Evolutionary conservation across 2,888 invertebrate species (phyloP).

Genomic region (Spodoptera exigua): DNA sequence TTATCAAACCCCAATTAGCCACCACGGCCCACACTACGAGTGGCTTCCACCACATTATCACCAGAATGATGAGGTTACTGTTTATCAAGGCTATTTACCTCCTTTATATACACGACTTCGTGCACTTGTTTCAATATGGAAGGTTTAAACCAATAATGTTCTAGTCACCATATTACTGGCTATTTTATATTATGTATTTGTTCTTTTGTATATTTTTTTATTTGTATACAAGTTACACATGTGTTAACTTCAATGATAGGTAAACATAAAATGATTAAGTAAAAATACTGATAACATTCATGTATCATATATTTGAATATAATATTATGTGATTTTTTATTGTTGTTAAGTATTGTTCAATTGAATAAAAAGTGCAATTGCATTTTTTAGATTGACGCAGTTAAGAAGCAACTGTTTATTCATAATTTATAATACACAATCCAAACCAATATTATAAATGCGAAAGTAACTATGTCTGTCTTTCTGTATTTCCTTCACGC

Average conservation of each 20-base stretch:
- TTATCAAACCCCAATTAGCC: slow-evolving; percentile 52
- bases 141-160: slow-evolving; percentile 33
- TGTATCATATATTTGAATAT: too few species aligned
- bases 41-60: slow-evolving; percentile 67
- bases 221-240: slow-evolving; percentile 13
- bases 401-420: too few species aligned
- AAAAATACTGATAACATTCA: background rate
- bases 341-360: too few species aligned
- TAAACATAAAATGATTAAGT: slow-evolving; percentile 12
- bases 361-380: slow-evolving; percentile 1
- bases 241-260: slow-evolving; percentile 7
- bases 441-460: too few species aligned
- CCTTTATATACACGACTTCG: slow-evolving; percentile 65
- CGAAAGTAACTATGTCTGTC: too few species aligned
- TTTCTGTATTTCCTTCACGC: too few species aligned
- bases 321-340: too few species aligned
- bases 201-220: slow-evolving; percentile 9
- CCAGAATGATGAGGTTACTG: slow-evolving; percentile 46
- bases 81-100: slow-evolving; percentile 55
- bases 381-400: background rate
- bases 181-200: slow-evolving; percentile 1
- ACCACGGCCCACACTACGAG: slow-evolving; percentile 59
- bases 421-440: too few species aligned
- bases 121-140: slow-evolving; percentile 68
- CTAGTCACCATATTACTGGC: slow-evolving; percentile 12